Base-by-base conservation (phyloP, 2,888 invertebrate species). In the Mamestra brassicae region DNA sequence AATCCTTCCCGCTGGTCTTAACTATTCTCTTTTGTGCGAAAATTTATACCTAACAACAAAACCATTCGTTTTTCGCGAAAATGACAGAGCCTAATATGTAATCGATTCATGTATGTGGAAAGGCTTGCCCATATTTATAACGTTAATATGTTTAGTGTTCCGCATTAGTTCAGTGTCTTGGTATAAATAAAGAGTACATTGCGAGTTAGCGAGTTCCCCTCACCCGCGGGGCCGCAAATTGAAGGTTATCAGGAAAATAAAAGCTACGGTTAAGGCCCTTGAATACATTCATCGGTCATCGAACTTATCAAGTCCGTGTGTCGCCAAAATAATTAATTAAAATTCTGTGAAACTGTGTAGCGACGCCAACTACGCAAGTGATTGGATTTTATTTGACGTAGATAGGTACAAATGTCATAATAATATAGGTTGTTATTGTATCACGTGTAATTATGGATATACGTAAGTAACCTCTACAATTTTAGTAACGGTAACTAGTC, bases 221-320 rank as follows among this genome's bases (percentile, higher is more conserved):
- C 84, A 86, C 85, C 80, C 82, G 84, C 77, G 90, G 85, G 90
- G 88, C 90, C 89, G 73, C 87, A 77, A 83, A 87, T 89, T 87
- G 90, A 91, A 91, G 92, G 92, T 91, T 90, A 92, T 89, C 89
- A 89, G 88, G 87, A 88, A 92, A 90, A 91, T 89, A 85, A 84
- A 84, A 87, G 77, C 79, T 78, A 76, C 80, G 80, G 80, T 82
- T 86, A 86, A 86, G 87, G 89, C 90, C 93, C 92, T 93, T 93
- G 91, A 90, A 91, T 90, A 86, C 85, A 90, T 89, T 90, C 87
- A 86, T 89, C 90, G 93, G 93, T 91, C 92, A 91, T 86, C 87
- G 92, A 89, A 90, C 93, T 87, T 85, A 79, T 76, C 80, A 75
- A 74, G 83, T 73, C 38, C 79, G 86, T 86, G 86, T 87, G 81